Evolutionary conservation across 2,113 vertebrate species (phyloP).

Genomic region (Oriolus oriolus): DNA sequence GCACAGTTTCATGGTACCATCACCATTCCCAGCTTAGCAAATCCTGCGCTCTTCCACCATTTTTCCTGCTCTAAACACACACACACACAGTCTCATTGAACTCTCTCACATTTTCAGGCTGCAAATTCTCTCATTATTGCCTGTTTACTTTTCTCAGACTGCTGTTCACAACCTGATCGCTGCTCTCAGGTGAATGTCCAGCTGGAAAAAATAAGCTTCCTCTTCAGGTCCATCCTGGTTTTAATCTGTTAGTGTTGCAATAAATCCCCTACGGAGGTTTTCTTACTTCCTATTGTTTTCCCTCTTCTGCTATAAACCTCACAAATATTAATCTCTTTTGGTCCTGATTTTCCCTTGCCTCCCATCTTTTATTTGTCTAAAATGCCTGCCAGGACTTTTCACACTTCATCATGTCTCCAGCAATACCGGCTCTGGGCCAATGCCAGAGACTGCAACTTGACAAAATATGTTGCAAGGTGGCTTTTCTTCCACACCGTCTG

Average conservation of each 20-base stretch:
- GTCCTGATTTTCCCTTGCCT: slow-evolving; percentile 63
- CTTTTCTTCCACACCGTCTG: slow-evolving; percentile 57
- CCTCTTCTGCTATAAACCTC: slow-evolving; percentile 69
- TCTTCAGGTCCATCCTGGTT: slow-evolving; percentile 68
- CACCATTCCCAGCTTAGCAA: neutral
- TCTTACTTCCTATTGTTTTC: slow-evolving; percentile 75
- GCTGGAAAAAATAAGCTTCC: slow-evolving; percentile 74
- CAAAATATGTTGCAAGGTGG: slow-evolving; percentile 70
- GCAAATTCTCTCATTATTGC: slow-evolving; percentile 45
- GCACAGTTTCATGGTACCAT: neutral
- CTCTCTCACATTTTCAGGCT: neutral
- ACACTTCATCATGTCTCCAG: slow-evolving; percentile 78
- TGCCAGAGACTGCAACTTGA: slow-evolving; percentile 67
- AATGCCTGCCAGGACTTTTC: slow-evolving; percentile 75
- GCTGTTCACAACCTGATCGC: slow-evolving; percentile 35
- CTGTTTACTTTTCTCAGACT: slow-evolving; percentile 57
- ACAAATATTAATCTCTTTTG: slow-evolving; percentile 74
- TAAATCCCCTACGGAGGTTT: slow-evolving; percentile 44
- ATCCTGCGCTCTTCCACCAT: neutral
- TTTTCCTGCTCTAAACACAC: neutral
- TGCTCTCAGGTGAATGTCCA: slow-evolving; percentile 57
- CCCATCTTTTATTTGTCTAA: slow-evolving; percentile 68
- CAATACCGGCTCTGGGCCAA: slow-evolving; percentile 64
- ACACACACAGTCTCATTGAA: neutral
- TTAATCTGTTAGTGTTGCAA: slow-evolving; percentile 67